Evolutionary conservation across 2,888 invertebrate species (phyloP), one percentile per base, ranked within the genome.

Genomic region (Heliconius erato): DNA sequence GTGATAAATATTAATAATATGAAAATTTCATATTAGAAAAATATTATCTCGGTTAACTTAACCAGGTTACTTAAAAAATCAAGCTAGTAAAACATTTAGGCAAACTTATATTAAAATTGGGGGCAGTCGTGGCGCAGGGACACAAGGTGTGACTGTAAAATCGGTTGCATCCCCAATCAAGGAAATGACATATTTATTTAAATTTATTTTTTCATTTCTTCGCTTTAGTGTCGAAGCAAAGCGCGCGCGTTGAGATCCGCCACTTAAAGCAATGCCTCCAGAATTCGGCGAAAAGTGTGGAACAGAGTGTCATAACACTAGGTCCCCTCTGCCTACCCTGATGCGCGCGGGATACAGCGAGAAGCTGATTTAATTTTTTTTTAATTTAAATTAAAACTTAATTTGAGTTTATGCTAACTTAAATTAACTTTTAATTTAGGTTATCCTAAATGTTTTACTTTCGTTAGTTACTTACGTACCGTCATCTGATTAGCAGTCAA

Each of bases 381-480:
- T 59, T 59, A 23, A 59, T 59, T 19, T 59, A 23, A 6, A 16
- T 35, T 69, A 4, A 35, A 32, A 35, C 11, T 7, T 32, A 19
- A 40, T 40, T 40, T 40, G 9, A 9, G 35, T 54, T 6, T 7
- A 54, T 4, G n/a, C 19, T 23, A 12, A 32, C 69, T 35, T 32
- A 69, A 19, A 35, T 19, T 35, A 40, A 69, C 11, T 32, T 19
- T n/a, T 12, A 40, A 23, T 35, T 6, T 40, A 32, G 71, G n/a
- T 14, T n/a, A 23, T 1, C 26, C 44, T 72, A n/a, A 74, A 49
- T 54, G 23, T 23, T 54, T 54, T 19, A 23, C 7, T 7, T 54
- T 19, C 9, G 7, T 26, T 59, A 32, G 23, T 74, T 59, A 26
- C 23, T 79, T 85, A 86, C 86, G 76, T 86, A 87, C 87, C 87